Evolutionary conservation across 2,113 vertebrate species (phyloP).

Genomic region (Piprites chloris): DNA sequence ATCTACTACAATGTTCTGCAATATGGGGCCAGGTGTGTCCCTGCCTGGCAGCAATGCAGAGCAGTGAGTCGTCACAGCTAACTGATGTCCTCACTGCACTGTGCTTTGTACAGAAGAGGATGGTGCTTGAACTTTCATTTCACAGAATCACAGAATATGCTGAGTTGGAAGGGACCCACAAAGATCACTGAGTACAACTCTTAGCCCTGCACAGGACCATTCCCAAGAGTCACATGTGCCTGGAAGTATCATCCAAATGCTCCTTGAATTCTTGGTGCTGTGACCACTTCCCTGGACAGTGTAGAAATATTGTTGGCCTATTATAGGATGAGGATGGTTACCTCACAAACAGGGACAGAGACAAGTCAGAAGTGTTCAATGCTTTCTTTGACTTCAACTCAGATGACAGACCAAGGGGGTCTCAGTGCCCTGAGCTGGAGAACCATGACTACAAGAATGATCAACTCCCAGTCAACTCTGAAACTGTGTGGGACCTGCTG

Average conservation of each 20-base stretch:
- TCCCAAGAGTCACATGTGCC: background rate
- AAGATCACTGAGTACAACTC: background rate
- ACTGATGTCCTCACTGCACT: fast-evolving
- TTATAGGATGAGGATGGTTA: background rate
- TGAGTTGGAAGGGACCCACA: background rate
- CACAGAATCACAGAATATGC: background rate
- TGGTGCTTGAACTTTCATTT: background rate
- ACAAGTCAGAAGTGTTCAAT: background rate
- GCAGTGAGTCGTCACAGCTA: background rate
- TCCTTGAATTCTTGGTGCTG: background rate
- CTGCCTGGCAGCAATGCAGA: fast-evolving
- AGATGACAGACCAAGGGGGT: background rate
- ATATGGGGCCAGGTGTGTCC: fast-evolving
- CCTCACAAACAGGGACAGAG: background rate
- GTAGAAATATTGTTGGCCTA: background rate
- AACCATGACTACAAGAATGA: background rate
- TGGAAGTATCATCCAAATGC: background rate
- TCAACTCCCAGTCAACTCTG: background rate
- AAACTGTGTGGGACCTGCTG: background rate
- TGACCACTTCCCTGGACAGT: background rate
- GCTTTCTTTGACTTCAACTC: background rate
- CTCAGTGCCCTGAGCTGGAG: background rate
- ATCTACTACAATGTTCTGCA: background rate
- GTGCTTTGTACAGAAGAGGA: background rate
- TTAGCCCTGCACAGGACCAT: background rate